phyloP scores from a whole-genome alignment of 2,797 vertebrate species.

The Euphonia xanthogaster region DNA sequence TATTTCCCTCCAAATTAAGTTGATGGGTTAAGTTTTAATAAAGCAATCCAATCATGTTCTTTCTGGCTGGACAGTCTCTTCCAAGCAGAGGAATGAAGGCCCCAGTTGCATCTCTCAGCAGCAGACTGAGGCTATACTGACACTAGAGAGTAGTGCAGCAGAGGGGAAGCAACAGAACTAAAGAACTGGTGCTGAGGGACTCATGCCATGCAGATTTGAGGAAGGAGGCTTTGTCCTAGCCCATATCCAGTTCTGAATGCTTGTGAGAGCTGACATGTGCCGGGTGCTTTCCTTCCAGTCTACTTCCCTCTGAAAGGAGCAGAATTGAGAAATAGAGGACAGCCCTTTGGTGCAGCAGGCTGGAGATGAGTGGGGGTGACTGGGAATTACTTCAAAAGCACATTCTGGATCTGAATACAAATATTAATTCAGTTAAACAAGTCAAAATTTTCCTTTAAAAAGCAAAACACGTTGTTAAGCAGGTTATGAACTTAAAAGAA shows the following conservation, averaged over 20 bases:
- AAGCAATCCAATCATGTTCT: background rate
- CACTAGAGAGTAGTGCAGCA: background rate
- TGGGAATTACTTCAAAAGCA: background rate
- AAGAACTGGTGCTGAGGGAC: background rate
- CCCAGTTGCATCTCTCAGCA: background rate
- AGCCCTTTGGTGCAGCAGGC: background rate
- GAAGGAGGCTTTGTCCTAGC: background rate
- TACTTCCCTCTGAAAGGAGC: background rate
- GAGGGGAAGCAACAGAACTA: background rate
- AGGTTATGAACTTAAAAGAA: background rate
- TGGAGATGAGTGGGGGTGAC: background rate
- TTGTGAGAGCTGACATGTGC: background rate
- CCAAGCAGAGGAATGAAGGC: background rate
- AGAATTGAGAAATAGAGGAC: accelerated
- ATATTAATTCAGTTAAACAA: background rate
- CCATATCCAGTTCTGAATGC: background rate
- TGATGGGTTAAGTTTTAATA: background rate
- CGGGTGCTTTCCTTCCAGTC: background rate
- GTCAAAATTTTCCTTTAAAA: background rate
- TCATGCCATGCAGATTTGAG: background rate
- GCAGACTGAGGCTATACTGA: background rate
- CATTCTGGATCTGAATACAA: background rate
- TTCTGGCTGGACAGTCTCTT: background rate
- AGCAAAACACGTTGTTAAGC: background rate
- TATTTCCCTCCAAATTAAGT: background rate